These are phyloP conservation scores for Prosapia bicincta DNA, from an alignment of 2,888 invertebrate genomes.

Conservation along the genomic window DNA sequence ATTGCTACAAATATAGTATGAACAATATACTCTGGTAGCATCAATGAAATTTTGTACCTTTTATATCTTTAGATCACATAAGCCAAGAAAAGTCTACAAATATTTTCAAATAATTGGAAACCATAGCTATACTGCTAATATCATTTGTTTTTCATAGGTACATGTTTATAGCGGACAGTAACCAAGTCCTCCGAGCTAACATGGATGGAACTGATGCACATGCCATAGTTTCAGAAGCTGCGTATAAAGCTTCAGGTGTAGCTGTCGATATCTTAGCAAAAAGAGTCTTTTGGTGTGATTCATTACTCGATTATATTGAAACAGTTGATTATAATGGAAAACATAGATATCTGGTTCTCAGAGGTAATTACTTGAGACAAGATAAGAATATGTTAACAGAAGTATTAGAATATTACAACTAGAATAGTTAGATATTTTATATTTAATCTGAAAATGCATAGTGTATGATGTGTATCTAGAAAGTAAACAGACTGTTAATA, in stretches of 20 bases:
- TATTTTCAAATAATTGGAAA: too few relatives aligned
- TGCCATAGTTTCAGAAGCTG: conserved; percentile 85
- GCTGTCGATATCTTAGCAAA: conserved; percentile 87
- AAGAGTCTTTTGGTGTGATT: conserved; percentile 95
- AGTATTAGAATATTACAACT: too few relatives aligned
- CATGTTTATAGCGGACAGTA: conserved; percentile 84
- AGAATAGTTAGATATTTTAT: too few relatives aligned
- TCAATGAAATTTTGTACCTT: background rate
- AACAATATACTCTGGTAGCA: background rate
- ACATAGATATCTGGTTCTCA: conserved; percentile 71
- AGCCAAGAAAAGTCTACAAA: too few relatives aligned
- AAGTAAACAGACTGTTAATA: too few relatives aligned
- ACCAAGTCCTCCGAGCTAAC: conserved; percentile 79
- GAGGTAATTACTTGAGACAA: conserved; percentile 48
- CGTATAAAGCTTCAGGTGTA: conserved; percentile 90
- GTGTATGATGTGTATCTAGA: too few relatives aligned
- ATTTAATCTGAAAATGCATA: too few relatives aligned
- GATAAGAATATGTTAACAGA: too few relatives aligned
- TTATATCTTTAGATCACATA: background rate
- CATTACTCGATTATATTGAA: conserved; percentile 91
- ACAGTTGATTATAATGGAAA: conserved; percentile 91
- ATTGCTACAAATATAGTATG: background rate
- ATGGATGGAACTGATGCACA: conserved; percentile 90
- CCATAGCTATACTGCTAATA: background rate
- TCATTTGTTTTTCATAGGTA: conserved; percentile 44